Conservation (phyloP, 1,140 invertebrate species). For the Stegodyphus dumicola region DNA sequence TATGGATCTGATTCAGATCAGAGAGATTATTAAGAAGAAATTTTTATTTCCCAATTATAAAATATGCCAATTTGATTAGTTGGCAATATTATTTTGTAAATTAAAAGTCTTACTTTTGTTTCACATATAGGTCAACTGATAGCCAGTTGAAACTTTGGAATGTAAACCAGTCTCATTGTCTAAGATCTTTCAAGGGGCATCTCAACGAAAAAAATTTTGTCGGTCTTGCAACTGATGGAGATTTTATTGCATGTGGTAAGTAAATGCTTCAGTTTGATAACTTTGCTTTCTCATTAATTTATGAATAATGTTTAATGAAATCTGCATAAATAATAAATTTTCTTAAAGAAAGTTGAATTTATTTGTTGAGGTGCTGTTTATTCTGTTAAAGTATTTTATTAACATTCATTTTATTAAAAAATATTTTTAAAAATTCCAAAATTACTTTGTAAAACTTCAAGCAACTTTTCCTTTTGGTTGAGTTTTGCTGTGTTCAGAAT, state of each 20-base stretch:
- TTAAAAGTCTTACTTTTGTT: too few species aligned
- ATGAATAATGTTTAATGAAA: too few species aligned
- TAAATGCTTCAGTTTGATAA: not conserved
- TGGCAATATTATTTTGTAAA: too few species aligned
- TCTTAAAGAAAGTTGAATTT: too few species aligned
- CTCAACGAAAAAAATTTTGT: slow-evolving; percentile 98
- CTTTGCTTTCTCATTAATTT: too few species aligned
- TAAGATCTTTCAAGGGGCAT: slow-evolving; percentile 91
- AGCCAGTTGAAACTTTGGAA: slow-evolving; percentile 95
- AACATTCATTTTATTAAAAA: not conserved
- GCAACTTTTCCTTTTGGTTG: not conserved
- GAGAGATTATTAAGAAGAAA: not conserved
- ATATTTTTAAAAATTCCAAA: not conserved
- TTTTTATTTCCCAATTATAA: not conserved
- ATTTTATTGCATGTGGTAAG: slow-evolving; percentile 90
- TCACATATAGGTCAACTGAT: slow-evolving; percentile 79
- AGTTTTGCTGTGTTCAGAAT: too few species aligned
- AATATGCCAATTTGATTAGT: too few species aligned
- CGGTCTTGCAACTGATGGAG: slow-evolving; percentile 93
- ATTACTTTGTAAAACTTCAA: not conserved
- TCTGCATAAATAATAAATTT: too few species aligned
- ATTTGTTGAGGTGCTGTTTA: too few species aligned
- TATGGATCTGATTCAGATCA: too few species aligned
- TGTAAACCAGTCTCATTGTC: slow-evolving; percentile 82
- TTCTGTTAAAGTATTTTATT: too few species aligned